These are phyloP conservation scores for Pachycephus smyrnensis DNA, from an alignment of 2,888 invertebrate species.

Conservation along the genomic window DNA sequence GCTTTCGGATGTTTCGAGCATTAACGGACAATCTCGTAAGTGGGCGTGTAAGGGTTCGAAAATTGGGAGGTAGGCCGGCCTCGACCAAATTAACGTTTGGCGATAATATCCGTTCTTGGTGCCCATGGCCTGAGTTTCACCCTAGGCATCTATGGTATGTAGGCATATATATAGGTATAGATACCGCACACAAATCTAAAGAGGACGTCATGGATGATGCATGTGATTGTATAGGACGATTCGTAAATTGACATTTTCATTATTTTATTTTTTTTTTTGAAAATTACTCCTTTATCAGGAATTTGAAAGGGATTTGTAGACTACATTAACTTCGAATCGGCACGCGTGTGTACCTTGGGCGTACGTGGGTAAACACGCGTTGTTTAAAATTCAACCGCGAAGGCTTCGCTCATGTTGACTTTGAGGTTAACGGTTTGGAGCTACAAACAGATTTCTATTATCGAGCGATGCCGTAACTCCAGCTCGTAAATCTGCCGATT, in stretches of 20 bases:
- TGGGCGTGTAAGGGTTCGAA: constrained; percentile 66
- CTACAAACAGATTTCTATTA: neutral
- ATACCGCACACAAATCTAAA: neutral
- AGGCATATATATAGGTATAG: neutral
- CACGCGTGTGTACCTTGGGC: neutral
- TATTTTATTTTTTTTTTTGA: neutral
- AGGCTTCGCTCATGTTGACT: neutral
- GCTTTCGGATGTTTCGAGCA: constrained; percentile 50
- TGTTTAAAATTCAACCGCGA: neutral
- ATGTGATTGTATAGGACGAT: neutral
- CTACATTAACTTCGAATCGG: neutral
- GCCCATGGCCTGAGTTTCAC: constrained; percentile 26
- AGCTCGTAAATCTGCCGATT: neutral
- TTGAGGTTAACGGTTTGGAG: neutral
- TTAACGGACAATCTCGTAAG: constrained; percentile 66
- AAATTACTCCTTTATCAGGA: neutral
- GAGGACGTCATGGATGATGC: neutral
- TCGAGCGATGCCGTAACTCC: neutral
- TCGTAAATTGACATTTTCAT: neutral
- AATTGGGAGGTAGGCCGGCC: constrained; percentile 66
- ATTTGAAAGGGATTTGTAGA: neutral
- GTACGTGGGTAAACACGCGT: neutral
- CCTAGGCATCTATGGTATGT: constrained; percentile 24
- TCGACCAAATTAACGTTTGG: constrained; percentile 66
- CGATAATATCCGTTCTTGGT: constrained; percentile 65